A percentile compares a stretch with the other conserved stretches of the same genome.
phyloP scores from a whole-genome alignment of 1,140 invertebrate genomes.

The Spodoptera frugiperda region DNA sequence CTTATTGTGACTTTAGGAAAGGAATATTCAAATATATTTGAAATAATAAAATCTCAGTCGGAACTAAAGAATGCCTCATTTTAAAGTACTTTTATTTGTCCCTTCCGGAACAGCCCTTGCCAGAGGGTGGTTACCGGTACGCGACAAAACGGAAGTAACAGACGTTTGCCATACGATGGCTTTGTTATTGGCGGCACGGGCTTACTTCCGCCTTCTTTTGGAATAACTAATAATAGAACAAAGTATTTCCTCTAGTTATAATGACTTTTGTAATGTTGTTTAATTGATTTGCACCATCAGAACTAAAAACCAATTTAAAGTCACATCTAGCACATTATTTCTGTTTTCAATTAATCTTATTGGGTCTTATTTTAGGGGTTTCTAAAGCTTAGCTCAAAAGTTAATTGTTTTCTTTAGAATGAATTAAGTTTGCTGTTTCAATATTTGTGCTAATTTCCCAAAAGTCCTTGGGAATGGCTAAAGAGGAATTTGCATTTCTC shows the following conservation, averaged over 20 bases:
- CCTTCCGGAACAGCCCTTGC: constrained; percentile 80
- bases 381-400: too few relatives aligned
- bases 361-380: too few relatives aligned
- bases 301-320: too few relatives aligned
- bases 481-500: constrained; percentile 20
- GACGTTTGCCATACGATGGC: constrained; percentile 73
- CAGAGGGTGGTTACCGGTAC: constrained; percentile 72
- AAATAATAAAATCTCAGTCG: neutral
- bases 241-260: constrained; percentile 31
- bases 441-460: too few relatives aligned
- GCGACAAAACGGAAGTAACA: constrained; percentile 82
- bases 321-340: neutral
- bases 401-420: neutral
- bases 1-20: too few relatives aligned
- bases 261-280: neutral
- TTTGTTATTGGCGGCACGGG: constrained; percentile 80
- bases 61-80: constrained; percentile 77
- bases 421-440: neutral
- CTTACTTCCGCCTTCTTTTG: constrained; percentile 77
- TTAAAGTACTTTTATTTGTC: constrained; percentile 78
- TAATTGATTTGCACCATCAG: neutral
- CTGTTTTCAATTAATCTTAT: too few relatives aligned
- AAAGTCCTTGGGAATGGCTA: neutral
- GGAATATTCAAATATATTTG: too few relatives aligned
- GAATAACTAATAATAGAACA: constrained; percentile 70